Evolutionary conservation across 2,113 vertebrate species (phyloP).

Genomic region (Forbesichthys agassizii): DNA sequence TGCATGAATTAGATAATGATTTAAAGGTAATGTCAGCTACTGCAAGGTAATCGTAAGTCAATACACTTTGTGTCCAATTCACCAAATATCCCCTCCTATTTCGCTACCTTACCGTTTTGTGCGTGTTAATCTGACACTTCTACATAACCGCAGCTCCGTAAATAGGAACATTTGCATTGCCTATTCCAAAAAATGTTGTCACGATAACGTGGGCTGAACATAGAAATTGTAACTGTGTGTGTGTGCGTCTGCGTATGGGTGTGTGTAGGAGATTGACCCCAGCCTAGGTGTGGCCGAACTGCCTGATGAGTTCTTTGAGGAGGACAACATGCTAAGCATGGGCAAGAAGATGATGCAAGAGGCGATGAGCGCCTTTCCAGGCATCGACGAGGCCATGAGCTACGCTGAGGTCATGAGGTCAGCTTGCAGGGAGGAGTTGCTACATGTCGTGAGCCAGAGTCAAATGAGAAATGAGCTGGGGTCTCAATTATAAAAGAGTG

Average conservation of each 20-base stretch:
- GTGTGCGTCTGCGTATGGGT: constrained; percentile 6
- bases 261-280: constrained; percentile 89
- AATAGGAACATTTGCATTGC: no score
- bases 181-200: no score
- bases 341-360: constrained; percentile 99
- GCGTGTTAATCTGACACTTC: no score
- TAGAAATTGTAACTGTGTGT: background rate
- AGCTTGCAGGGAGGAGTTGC: constrained; percentile 23
- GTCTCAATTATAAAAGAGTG: no score
- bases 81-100: no score
- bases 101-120: no score
- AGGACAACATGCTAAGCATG: constrained; percentile 97
- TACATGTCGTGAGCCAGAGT: background rate
- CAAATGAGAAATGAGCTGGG: background rate
- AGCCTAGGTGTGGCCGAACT: constrained; percentile 93
- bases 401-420: constrained; percentile 97
- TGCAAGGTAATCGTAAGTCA: no score
- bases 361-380: constrained; percentile 95
- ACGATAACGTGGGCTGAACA: no score
- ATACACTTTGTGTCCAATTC: no score
- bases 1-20: no score
- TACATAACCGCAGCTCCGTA: background rate
- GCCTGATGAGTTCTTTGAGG: constrained; percentile 95
- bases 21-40: no score
- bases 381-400: constrained; percentile 96